phyloP scores from a whole-genome alignment of 2,797 vertebrate genomes.

The Argya squamiceps region DNA sequence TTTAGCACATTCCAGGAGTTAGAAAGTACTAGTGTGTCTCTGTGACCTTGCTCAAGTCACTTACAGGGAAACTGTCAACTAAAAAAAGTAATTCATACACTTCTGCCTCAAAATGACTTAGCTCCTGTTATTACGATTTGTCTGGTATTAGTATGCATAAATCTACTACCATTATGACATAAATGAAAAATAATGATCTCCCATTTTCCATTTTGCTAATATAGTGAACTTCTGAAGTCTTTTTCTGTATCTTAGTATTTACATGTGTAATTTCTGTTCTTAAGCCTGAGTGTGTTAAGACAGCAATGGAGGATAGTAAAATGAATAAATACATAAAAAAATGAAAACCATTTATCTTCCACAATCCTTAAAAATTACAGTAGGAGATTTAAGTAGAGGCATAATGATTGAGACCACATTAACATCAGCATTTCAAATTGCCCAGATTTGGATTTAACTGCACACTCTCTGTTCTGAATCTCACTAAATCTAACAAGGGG shows the following conservation, averaged over 20 bases:
- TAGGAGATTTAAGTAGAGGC: neutral
- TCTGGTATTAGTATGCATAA: slow-evolving; percentile 31
- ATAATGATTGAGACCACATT: neutral
- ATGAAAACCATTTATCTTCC: neutral
- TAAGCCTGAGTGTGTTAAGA: neutral
- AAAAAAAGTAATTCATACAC: slow-evolving; percentile 19
- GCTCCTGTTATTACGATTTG: neutral
- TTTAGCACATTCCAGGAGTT: neutral
- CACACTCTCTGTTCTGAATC: neutral
- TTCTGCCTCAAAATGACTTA: slow-evolving; percentile 42
- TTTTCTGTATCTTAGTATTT: neutral
- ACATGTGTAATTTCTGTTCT: neutral
- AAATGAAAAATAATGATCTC: slow-evolving; percentile 22
- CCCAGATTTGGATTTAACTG: slow-evolving; percentile 12
- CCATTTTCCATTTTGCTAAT: neutral
- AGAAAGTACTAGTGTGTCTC: neutral
- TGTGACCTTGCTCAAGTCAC: slow-evolving; percentile 24
- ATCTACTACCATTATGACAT: slow-evolving; percentile 30
- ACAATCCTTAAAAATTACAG: neutral
- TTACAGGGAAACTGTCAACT: slow-evolving; percentile 1
- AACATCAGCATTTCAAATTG: slow-evolving; percentile 10
- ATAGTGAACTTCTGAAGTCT: neutral
- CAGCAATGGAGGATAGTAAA: neutral
- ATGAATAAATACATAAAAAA: slow-evolving; percentile 20
- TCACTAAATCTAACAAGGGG: neutral